Percentiles rank a stretch among this genome's conserved stretches.
Conservation (phyloP, 1,140 invertebrate species). For the Drosophila asahinai region DNA sequence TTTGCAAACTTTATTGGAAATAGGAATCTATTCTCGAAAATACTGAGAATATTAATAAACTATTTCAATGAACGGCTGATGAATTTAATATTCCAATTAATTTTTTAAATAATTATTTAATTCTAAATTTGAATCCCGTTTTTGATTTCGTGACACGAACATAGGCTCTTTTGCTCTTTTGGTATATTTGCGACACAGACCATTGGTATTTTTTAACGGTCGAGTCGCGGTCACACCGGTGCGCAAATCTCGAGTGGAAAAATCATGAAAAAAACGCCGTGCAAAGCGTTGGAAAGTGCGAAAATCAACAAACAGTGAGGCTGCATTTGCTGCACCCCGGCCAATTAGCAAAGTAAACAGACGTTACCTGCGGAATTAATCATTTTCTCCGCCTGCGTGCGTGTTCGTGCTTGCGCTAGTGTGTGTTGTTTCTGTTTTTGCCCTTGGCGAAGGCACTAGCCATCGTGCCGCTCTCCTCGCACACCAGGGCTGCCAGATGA, state of each 20-base stretch:
- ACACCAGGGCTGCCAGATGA: slow-evolving; percentile 36
- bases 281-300: slow-evolving; percentile 31
- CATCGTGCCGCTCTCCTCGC: slow-evolving; percentile 47
- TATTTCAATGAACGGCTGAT: no score
- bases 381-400: slow-evolving; percentile 12
- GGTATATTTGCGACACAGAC: not conserved
- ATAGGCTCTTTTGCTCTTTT: no score
- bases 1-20: no score
- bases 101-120: no score
- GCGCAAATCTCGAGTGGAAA: slow-evolving; percentile 21
- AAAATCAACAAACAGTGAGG: slow-evolving; percentile 25
- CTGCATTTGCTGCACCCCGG: not conserved
- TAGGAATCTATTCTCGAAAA: no score
- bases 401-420: slow-evolving; percentile 25
- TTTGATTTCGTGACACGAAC: no score
- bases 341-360: not conserved
- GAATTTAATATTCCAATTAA: no score
- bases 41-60: no score
- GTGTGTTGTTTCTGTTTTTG: slow-evolving; percentile 58
- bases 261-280: slow-evolving; percentile 43
- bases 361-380: not conserved
- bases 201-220: not conserved
- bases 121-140: no score
- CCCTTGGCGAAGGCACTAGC: slow-evolving; percentile 46
- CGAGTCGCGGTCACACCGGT: slow-evolving; percentile 19